Evolutionary conservation across 2,888 invertebrate genomes (phyloP).

Genomic region (Lydus trimaculatus): DNA sequence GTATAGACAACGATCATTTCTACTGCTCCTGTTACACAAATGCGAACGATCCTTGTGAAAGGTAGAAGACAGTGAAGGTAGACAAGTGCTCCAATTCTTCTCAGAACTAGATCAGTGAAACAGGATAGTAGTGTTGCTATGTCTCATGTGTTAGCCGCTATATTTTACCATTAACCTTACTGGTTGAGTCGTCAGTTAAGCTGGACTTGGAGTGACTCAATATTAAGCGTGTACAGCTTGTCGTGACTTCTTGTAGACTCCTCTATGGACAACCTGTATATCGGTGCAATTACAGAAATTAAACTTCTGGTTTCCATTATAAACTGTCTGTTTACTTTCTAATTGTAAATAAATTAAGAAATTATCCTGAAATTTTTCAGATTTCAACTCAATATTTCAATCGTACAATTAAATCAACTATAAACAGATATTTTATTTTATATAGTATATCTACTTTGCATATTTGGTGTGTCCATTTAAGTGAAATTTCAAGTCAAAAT

Average conservation of each 20-base stretch:
- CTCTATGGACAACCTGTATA: no score
- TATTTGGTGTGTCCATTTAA: neutral
- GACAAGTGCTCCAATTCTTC: no score
- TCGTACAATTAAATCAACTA: neutral
- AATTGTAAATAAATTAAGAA: neutral
- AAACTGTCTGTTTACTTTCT: neutral
- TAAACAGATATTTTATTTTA: neutral
- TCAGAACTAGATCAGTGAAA: no score
- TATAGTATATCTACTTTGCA: neutral
- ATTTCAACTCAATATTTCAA: neutral
- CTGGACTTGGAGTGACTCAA: no score
- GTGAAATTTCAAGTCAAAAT: neutral
- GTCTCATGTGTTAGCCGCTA: no score
- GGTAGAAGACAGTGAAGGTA: no score
- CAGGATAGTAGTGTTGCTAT: no score
- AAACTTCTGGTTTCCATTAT: neutral
- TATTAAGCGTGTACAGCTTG: no score
- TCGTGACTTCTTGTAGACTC: no score
- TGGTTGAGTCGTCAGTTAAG: no score
- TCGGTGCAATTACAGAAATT: no score
- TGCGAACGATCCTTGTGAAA: neutral
- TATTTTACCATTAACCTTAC: no score
- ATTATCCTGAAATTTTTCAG: neutral
- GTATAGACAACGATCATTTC: neutral
- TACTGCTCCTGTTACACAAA: neutral